A percentile compares a stretch with the other conserved stretches of the same genome.
Evolutionary conservation across 2,797 vertebrate genomes (phyloP).

Genomic region (Tamandua tetradactyla): DNA sequence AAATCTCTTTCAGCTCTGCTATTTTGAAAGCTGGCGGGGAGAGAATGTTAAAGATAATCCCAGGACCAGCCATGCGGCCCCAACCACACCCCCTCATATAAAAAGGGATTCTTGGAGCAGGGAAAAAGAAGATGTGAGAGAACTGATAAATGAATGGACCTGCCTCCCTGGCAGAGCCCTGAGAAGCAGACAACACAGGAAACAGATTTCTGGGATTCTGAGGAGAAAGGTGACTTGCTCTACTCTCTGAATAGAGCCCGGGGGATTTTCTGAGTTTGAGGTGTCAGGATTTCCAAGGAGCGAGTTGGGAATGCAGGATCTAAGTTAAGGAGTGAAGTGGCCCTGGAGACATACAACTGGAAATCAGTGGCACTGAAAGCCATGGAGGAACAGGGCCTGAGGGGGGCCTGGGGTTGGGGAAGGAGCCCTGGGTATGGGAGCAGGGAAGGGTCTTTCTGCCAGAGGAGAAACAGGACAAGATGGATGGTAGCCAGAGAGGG

Average conservation of each 20-base stretch:
- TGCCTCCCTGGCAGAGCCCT: background rate
- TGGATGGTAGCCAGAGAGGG: background rate
- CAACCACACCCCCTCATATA: background rate
- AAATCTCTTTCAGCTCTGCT: background rate
- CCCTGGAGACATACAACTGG: background rate
- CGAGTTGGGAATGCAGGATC: background rate
- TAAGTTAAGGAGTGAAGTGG: background rate
- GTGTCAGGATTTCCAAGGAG: background rate
- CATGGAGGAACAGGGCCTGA: background rate
- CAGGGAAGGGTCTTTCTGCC: background rate
- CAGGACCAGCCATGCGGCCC: background rate
- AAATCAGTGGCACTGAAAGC: background rate
- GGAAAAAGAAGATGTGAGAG: background rate
- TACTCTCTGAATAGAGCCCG: background rate
- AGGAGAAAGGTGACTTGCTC: background rate
- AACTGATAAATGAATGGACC: background rate
- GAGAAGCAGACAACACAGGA: background rate
- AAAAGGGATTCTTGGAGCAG: background rate
- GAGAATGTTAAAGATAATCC: background rate
- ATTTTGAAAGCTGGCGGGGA: background rate
- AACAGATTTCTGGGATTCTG: background rate
- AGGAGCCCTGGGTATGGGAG: slow-evolving; percentile 15
- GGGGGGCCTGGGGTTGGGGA: background rate
- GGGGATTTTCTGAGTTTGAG: background rate
- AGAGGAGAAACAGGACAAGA: slow-evolving; percentile 20